Conservation (phyloP, 2,113 vertebrate species). For the Scartelaos histophorus region DNA sequence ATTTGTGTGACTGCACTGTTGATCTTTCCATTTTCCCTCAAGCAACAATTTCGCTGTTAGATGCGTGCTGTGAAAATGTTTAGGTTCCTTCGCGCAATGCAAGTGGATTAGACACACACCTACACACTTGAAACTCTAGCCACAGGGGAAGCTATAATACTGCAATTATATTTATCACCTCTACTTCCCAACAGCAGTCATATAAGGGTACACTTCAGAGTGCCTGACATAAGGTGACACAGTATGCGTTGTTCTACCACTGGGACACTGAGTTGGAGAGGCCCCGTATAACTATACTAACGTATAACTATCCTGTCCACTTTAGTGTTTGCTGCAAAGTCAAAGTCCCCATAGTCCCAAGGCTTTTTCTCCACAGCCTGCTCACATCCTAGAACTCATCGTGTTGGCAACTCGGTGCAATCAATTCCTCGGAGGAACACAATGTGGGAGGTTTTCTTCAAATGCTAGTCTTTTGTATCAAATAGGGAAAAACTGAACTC, state of each 20-base stretch:
- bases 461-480: constrained; percentile 58
- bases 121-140: constrained; percentile 39
- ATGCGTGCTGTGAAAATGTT: neutral
- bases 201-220: constrained; percentile 48
- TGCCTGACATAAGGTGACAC: constrained; percentile 52
- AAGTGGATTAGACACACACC: constrained; percentile 7
- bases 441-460: constrained; percentile 62
- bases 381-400: constrained; percentile 45
- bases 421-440: constrained; percentile 58
- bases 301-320: constrained; percentile 28
- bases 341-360: constrained; percentile 9
- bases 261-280: constrained; percentile 40
- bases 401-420: constrained; percentile 55
- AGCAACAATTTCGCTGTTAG: neutral
- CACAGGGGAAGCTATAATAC: constrained; percentile 52
- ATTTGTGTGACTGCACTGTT: neutral
- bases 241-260: constrained; percentile 20
- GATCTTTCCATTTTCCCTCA: neutral
- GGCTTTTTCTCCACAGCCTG: constrained; percentile 11
- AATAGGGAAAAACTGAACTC: constrained; percentile 58
- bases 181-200: constrained; percentile 36
- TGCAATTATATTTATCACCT: constrained; percentile 71
- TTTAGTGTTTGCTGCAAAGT: constrained; percentile 26
- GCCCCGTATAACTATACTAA: constrained; percentile 23
- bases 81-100: neutral